Conservation (phyloP, 1,140 invertebrate species). For the Plectus sambesii region DNA sequence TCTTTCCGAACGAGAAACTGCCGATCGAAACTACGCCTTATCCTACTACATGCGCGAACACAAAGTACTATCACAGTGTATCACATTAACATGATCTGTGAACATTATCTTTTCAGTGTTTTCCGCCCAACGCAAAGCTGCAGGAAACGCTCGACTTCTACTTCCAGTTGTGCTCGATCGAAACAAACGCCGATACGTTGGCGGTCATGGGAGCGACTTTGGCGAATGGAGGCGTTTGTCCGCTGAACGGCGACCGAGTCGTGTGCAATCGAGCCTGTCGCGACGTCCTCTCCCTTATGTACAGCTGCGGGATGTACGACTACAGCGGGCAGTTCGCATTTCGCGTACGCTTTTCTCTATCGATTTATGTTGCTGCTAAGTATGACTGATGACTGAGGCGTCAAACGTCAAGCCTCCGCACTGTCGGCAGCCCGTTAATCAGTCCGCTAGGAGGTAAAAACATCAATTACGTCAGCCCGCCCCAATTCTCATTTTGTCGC, state of each 20-base stretch:
- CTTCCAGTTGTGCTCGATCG: slow-evolving; percentile 83
- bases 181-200: slow-evolving; percentile 71
- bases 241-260: slow-evolving; percentile 81
- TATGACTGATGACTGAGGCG: no score
- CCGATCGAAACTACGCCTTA: slow-evolving; percentile 87
- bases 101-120: slow-evolving; percentile 19
- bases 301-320: slow-evolving; percentile 89
- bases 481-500: no score
- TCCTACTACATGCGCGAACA: slow-evolving; percentile 95
- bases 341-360: slow-evolving; percentile 54
- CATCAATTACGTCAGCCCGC: no score
- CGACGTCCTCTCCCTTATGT: slow-evolving; percentile 63
- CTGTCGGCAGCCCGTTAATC: no score
- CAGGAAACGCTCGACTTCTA: slow-evolving; percentile 91
- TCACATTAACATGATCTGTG: background rate
- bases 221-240: slow-evolving; percentile 91
- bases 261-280: slow-evolving; percentile 44
- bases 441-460: no score
- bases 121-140: slow-evolving; percentile 23
- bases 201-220: slow-evolving; percentile 77
- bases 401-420: no score
- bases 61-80: slow-evolving; percentile 50
- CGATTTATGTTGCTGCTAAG: no score
- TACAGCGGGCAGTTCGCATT: slow-evolving; percentile 94
- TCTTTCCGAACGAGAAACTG: slow-evolving; percentile 81